phyloP scores from a whole-genome alignment of 2,113 vertebrate species.

The Desmodus rotundus region DNA sequence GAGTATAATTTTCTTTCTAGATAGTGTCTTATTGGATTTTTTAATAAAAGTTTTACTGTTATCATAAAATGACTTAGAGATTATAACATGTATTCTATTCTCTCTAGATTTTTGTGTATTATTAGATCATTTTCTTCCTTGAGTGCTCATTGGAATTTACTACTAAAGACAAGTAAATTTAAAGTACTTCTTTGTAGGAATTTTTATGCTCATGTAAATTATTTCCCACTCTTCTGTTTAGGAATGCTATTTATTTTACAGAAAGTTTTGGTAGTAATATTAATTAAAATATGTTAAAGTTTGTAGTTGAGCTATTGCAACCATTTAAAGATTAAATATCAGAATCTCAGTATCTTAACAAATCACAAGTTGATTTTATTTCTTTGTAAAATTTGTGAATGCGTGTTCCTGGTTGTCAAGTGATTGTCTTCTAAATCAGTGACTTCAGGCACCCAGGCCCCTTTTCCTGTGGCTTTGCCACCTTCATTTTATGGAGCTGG shows the following conservation, averaged over 20 bases:
- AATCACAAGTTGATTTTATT: background rate
- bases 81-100: background rate
- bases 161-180: background rate
- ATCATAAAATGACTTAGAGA: background rate
- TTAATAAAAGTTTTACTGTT: background rate
- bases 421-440: background rate
- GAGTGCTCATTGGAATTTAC: background rate
- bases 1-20: background rate
- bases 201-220: background rate
- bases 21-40: background rate
- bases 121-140: background rate
- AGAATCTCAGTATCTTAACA: background rate
- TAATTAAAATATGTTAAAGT: background rate
- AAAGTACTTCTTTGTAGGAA: background rate
- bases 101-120: background rate
- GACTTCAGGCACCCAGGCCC: background rate
- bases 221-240: background rate
- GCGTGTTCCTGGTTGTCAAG: background rate
- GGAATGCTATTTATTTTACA: background rate
- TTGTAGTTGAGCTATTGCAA: background rate
- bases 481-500: background rate
- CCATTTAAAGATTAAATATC: background rate
- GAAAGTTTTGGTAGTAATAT: background rate
- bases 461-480: background rate
- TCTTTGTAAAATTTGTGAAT: background rate